These are phyloP conservation scores for Sebastes itinus DNA, from an alignment of 2,797 vertebrate species.

Conservation along the genomic window DNA sequence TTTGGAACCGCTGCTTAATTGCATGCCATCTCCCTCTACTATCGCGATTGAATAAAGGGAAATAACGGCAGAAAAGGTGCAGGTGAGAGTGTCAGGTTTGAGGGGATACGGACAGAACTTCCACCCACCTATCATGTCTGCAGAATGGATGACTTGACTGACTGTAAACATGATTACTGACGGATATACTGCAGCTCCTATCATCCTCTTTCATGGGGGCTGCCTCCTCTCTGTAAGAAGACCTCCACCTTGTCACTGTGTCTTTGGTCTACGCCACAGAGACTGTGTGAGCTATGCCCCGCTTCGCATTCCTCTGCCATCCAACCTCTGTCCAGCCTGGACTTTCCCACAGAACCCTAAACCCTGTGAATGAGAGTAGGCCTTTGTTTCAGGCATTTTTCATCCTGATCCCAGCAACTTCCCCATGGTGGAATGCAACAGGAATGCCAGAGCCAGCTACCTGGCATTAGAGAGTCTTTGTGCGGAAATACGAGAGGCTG, in stretches of 20 bases:
- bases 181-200: constrained; percentile 19
- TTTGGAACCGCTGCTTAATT: fast-evolving
- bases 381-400: constrained; percentile 84
- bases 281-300: constrained; percentile 74
- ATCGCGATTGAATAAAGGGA: background rate
- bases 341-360: constrained; percentile 84
- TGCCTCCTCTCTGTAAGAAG: constrained; percentile 59
- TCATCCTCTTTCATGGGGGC: constrained; percentile 54
- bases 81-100: background rate
- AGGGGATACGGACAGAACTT: background rate
- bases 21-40: background rate
- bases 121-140: background rate
- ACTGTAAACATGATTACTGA: constrained; percentile 35
- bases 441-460: constrained; percentile 82
- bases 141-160: constrained; percentile 1
- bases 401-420: constrained; percentile 83
- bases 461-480: constrained; percentile 82
- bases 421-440: constrained; percentile 82
- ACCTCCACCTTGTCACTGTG: constrained; percentile 74
- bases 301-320: constrained; percentile 78
- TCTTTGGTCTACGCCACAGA: constrained; percentile 71
- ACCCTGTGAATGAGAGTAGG: constrained; percentile 82
- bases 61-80: background rate
- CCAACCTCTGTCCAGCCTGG: constrained; percentile 78
- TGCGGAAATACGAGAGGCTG: constrained; percentile 81